Percentiles rank a stretch among this genome's conserved stretches.
Evolutionary conservation across 2,113 vertebrate species (phyloP).

Genomic region (Limnothrissa miodon): DNA sequence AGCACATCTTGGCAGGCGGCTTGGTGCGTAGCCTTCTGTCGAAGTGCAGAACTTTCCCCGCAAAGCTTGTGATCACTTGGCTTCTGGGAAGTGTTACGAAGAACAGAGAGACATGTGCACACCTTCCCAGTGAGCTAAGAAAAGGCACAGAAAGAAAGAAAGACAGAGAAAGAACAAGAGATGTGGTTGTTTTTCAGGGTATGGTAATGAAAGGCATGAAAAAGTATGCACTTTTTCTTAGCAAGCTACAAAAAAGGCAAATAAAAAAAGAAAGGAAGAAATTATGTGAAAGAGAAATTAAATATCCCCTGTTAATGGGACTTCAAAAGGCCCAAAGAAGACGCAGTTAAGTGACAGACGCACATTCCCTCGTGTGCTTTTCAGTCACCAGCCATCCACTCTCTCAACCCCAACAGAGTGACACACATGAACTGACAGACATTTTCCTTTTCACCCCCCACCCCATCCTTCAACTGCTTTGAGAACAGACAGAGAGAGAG

Average conservation of each 20-base stretch:
- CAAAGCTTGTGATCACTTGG: neutral
- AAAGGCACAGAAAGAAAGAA: neutral
- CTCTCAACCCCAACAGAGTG: constrained; percentile 27
- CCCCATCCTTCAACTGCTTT: constrained; percentile 61
- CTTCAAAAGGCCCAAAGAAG: neutral
- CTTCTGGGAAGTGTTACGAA: neutral
- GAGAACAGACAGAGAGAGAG: constrained; percentile 44
- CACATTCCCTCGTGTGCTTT: neutral
- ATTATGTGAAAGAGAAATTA: neutral
- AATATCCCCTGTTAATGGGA: neutral
- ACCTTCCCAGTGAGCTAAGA: neutral
- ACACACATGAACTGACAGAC: constrained; percentile 58
- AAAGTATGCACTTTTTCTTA: neutral
- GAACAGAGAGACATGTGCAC: neutral
- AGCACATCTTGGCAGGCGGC: neutral
- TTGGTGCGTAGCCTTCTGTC: constrained; percentile 20
- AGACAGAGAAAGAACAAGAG: neutral
- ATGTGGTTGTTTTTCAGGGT: neutral
- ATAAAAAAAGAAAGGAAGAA: neutral
- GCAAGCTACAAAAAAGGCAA: neutral
- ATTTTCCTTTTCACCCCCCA: constrained; percentile 38
- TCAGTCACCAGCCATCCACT: neutral
- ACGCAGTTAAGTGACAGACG: neutral
- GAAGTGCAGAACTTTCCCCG: constrained; percentile 8
- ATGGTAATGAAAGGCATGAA: neutral